These are phyloP conservation scores for Phylloscopus whistleri DNA, from an alignment of 2,113 vertebrate genomes.

Conservation along the genomic window DNA sequence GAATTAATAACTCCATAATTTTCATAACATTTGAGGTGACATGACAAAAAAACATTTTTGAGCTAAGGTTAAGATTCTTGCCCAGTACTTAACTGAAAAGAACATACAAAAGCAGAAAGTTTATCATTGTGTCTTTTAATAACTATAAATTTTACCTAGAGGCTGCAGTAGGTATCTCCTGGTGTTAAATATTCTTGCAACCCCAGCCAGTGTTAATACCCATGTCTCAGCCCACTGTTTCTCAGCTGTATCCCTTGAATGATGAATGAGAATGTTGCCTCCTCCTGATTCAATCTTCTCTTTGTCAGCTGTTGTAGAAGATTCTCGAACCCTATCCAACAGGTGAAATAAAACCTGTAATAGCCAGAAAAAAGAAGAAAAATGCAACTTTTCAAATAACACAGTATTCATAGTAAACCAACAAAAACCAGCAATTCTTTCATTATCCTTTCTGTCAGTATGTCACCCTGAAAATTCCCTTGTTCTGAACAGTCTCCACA, in stretches of 20 bases:
- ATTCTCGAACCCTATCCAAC: constrained; percentile 89
- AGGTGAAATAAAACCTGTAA: constrained; percentile 93
- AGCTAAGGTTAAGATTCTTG: neutral
- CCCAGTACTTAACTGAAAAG: neutral
- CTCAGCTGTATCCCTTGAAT: constrained; percentile 98
- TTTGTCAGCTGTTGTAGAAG: constrained; percentile 96
- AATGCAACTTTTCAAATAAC: neutral
- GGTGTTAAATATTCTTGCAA: constrained; percentile 98
- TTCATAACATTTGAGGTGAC: neutral
- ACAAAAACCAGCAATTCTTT: neutral
- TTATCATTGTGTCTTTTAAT: neutral
- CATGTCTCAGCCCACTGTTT: constrained; percentile 99
- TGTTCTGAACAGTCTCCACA: neutral
- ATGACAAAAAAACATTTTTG: neutral
- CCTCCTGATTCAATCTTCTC: constrained; percentile 99
- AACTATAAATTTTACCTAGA: constrained; percentile 77
- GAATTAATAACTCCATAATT: neutral
- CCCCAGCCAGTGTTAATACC: constrained; percentile 94
- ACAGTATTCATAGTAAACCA: neutral
- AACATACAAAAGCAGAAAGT: neutral
- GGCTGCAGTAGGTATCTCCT: constrained; percentile 92
- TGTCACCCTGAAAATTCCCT: neutral
- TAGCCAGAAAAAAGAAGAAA: neutral
- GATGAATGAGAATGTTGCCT: constrained; percentile 98
- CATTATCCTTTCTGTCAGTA: neutral